A percentile compares a stretch with the other conserved stretches of the same genome.
These are phyloP conservation scores for Hiodon alosoides DNA, from an alignment of 2,113 vertebrate genomes.

Conservation along the genomic window DNA sequence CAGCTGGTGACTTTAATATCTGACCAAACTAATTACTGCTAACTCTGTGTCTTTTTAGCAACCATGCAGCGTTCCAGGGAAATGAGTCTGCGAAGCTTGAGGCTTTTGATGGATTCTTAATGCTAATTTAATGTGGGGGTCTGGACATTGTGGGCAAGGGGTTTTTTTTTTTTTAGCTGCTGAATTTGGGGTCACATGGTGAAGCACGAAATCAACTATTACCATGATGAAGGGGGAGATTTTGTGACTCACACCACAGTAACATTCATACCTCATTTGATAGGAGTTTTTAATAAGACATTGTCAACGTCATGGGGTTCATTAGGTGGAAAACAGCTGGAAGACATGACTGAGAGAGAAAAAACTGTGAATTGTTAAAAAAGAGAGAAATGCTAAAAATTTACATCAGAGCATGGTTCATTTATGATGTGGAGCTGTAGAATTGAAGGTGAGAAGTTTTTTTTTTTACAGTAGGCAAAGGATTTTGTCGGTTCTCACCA, in stretches of 20 bases:
- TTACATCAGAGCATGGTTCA: too few species aligned
- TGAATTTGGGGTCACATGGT: neutral
- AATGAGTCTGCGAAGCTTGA: neutral
- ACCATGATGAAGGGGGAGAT: neutral
- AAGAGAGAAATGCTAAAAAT: neutral
- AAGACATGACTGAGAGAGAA: neutral
- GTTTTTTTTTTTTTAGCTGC: slow-evolving; percentile 8
- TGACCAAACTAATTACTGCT: neutral
- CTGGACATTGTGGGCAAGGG: neutral
- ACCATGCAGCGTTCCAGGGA: neutral
- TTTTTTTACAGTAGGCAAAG: neutral
- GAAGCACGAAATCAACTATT: neutral
- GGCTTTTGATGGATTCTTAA: neutral
- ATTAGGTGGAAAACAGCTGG: neutral
- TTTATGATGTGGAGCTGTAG: neutral
- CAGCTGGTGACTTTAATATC: neutral
- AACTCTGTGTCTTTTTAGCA: neutral
- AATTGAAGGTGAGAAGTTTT: too few species aligned
- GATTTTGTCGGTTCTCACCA: neutral
- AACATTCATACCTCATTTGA: slow-evolving; percentile 9
- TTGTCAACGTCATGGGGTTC: neutral
- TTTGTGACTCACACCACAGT: neutral
- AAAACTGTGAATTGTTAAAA: neutral
- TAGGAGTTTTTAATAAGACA: neutral
- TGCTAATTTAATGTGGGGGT: neutral